Conservation (phyloP, 2,888 invertebrate species). For the Toxonevra muliebris region DNA sequence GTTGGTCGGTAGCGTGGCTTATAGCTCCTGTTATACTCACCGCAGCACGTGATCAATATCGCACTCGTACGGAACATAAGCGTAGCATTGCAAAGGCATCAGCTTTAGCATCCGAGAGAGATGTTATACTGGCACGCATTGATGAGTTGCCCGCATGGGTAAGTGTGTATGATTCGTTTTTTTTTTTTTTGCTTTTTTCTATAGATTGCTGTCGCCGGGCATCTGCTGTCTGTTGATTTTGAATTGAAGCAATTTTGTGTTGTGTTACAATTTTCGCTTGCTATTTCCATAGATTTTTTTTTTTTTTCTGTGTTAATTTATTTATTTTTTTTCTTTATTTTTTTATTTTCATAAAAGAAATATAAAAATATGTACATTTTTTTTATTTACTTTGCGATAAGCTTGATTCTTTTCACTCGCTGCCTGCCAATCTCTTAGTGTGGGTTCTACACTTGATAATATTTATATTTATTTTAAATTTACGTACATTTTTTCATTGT, state of each 20-base stretch:
- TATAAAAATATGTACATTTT: not conserved
- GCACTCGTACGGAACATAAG: slow-evolving; percentile 76
- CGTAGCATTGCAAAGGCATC: slow-evolving; percentile 80
- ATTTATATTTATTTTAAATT: not conserved
- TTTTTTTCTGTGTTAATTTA: not conserved
- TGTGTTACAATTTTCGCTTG: not conserved
- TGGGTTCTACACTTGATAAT: not conserved
- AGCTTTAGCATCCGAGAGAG: slow-evolving; percentile 83
- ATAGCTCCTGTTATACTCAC: slow-evolving; percentile 80
- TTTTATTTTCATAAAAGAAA: not conserved
- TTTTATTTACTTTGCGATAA: too few relatives aligned
- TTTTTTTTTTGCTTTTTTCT: not conserved
- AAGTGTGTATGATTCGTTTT: slow-evolving; percentile 51
- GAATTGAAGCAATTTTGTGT: not conserved
- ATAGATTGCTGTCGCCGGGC: too few relatives aligned
- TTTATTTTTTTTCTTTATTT: not conserved
- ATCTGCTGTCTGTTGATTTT: not conserved
- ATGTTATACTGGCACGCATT: slow-evolving; percentile 84
- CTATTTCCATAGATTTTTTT: not conserved
- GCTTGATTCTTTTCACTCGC: too few relatives aligned
- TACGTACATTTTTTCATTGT: not conserved
- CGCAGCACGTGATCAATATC: slow-evolving; percentile 82
- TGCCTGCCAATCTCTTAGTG: too few relatives aligned
- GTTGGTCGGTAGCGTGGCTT: slow-evolving; percentile 84
- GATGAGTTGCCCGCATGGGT: slow-evolving; percentile 96